Evolutionary conservation across 1,140 invertebrate genomes (phyloP).

Genomic region (Lasioglossum albipes): DNA sequence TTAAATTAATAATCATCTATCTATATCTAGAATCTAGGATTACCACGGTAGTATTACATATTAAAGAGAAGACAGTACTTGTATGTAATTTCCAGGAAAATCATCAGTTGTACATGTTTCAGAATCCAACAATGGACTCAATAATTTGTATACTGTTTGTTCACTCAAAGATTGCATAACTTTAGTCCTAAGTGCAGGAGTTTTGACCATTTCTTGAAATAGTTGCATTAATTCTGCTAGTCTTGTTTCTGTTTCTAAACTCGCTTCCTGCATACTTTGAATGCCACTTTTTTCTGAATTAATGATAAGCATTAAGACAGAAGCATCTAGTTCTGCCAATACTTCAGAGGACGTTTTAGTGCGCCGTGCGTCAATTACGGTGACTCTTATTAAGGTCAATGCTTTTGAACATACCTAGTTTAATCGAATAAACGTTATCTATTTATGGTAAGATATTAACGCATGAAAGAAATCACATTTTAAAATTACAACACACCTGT

Average conservation of each 20-base stretch:
- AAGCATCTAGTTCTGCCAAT: constrained; percentile 71
- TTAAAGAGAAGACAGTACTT: constrained; percentile 53
- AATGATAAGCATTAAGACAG: constrained; percentile 69
- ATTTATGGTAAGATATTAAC: background rate
- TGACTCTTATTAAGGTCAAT: constrained; percentile 71
- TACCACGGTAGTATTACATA: background rate
- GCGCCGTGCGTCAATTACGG: constrained; percentile 68
- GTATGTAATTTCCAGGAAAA: constrained; percentile 68
- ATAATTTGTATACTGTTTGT: constrained; percentile 68
- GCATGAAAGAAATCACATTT: background rate
- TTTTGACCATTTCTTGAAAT: constrained; percentile 77
- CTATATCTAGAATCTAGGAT: background rate
- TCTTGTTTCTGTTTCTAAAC: constrained; percentile 58
- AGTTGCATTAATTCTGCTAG: constrained; percentile 79
- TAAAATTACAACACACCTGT: constrained; percentile 60
- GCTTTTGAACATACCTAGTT: constrained; percentile 72
- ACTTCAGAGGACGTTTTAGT: constrained; percentile 61
- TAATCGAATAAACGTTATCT: background rate
- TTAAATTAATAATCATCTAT: background rate
- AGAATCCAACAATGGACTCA: constrained; percentile 66
- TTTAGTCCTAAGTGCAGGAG: constrained; percentile 67
- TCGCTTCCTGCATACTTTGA: constrained; percentile 55
- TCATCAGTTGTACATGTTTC: constrained; percentile 51
- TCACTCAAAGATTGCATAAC: constrained; percentile 72
- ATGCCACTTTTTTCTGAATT: constrained; percentile 63